These are phyloP conservation scores for Ctenopoma kingsleyae DNA, from an alignment of 2,797 vertebrate genomes.

Conservation along the genomic window DNA sequence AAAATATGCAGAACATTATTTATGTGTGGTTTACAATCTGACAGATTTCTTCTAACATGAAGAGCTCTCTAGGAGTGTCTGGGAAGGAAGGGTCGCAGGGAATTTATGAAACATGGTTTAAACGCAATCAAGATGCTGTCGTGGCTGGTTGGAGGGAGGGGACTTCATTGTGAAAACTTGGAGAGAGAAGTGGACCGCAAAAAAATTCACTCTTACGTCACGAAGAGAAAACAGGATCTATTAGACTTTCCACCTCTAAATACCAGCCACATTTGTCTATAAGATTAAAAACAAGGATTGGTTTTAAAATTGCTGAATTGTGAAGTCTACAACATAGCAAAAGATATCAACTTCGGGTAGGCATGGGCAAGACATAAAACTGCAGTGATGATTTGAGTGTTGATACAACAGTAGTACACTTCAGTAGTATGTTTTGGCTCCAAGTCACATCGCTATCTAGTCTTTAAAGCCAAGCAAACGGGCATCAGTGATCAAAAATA, in stretches of 20 bases:
- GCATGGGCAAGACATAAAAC: no score
- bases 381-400: no score
- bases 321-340: neutral
- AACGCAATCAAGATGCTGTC: conserved; percentile 72
- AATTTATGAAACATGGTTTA: conserved; percentile 64
- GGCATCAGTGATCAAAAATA: no score
- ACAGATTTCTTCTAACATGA: conserved; percentile 50
- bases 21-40: conserved; percentile 63
- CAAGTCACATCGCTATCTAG: no score
- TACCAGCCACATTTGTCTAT: neutral
- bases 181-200: conserved; percentile 56
- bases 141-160: conserved; percentile 56
- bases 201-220: conserved; percentile 42
- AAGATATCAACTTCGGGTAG: neutral
- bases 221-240: conserved; percentile 11
- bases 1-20: conserved; percentile 52
- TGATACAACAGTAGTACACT: no score
- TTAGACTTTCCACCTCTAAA: neutral
- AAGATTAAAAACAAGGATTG: neutral
- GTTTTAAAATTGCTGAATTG: neutral
- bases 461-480: no score
- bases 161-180: conserved; percentile 61
- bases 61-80: conserved; percentile 51
- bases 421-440: no score
- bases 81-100: conserved; percentile 29